Percentiles rank a stretch among this genome's conserved stretches.
phyloP scores from a whole-genome alignment of 1,140 invertebrate genomes.

The Dendroctonus ponderosae region DNA sequence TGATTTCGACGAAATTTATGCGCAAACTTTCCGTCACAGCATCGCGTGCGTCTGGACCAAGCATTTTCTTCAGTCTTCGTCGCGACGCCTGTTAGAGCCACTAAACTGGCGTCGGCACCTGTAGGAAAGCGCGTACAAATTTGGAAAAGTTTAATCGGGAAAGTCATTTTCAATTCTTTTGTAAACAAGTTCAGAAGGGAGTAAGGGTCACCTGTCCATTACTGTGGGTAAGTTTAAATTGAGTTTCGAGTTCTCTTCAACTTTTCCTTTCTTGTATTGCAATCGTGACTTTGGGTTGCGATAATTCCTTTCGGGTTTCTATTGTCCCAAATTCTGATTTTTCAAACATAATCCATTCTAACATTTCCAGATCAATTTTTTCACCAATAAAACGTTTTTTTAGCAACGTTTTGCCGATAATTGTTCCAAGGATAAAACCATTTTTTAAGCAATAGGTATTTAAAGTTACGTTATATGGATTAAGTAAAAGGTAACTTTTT shows the following conservation, averaged over 20 bases:
- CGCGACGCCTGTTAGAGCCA: constrained; percentile 16
- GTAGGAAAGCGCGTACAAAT: not conserved
- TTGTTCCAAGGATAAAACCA: too few relatives aligned
- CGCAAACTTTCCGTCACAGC: constrained; percentile 26
- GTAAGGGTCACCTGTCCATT: not conserved
- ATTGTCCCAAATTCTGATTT: too few relatives aligned
- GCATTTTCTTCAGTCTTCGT: constrained; percentile 17
- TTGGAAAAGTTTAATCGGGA: constrained; percentile 5
- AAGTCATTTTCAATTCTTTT: not conserved
- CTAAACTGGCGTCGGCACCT: not conserved
- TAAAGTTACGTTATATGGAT: too few relatives aligned
- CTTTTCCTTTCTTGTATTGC: not conserved
- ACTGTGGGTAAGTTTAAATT: not conserved
- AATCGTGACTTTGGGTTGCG: too few relatives aligned
- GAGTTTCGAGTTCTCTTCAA: not conserved
- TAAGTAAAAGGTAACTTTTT: too few relatives aligned
- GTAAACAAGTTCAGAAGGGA: constrained; percentile 2
- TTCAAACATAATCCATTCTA: too few relatives aligned
- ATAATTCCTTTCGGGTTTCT: too few relatives aligned
- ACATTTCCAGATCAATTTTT: too few relatives aligned
- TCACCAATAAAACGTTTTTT: too few relatives aligned
- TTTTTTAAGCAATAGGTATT: too few relatives aligned
- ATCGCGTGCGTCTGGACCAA: constrained; percentile 22
- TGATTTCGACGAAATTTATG: constrained; percentile 19
- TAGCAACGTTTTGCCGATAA: too few relatives aligned